These are phyloP conservation scores for Syngnathus rostellatus DNA, from an alignment of 2,797 vertebrate species.

Conservation along the genomic window DNA sequence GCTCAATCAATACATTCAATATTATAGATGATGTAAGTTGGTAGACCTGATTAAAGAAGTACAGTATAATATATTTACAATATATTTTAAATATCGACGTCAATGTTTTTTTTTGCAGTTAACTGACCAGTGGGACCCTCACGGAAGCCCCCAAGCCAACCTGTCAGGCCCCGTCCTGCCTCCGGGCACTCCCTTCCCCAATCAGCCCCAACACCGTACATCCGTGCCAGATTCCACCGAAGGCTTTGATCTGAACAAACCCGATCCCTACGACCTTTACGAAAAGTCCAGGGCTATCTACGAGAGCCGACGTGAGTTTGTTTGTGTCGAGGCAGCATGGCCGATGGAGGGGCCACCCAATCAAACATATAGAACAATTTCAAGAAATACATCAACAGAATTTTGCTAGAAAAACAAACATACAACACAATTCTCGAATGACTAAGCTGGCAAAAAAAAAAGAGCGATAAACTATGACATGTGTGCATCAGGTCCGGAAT, in stretches of 20 bases:
- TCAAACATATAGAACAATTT: too few relatives aligned
- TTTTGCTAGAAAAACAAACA: neutral
- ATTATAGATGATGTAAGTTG: neutral
- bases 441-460: neutral
- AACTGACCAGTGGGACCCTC: constrained; percentile 89
- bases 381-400: too few relatives aligned
- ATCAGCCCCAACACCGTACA: constrained; percentile 82
- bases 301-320: constrained; percentile 96
- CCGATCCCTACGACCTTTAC: constrained; percentile 97
- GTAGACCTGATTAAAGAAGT: too few relatives aligned
- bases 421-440: neutral
- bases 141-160: constrained; percentile 89
- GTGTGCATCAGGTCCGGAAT: constrained; percentile 78
- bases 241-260: constrained; percentile 92
- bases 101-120: constrained; percentile 57
- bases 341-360: too few relatives aligned
- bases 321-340: neutral
- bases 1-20: too few relatives aligned
- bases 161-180: constrained; percentile 77
- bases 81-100: too few relatives aligned
- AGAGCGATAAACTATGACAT: neutral
- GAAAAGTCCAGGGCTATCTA: constrained; percentile 99
- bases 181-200: constrained; percentile 80
- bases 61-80: too few relatives aligned
- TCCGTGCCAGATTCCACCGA: constrained; percentile 92